These are phyloP conservation scores for Drosophila mimetica DNA, from an alignment of 2,888 invertebrate species.

Conservation along the genomic window DNA sequence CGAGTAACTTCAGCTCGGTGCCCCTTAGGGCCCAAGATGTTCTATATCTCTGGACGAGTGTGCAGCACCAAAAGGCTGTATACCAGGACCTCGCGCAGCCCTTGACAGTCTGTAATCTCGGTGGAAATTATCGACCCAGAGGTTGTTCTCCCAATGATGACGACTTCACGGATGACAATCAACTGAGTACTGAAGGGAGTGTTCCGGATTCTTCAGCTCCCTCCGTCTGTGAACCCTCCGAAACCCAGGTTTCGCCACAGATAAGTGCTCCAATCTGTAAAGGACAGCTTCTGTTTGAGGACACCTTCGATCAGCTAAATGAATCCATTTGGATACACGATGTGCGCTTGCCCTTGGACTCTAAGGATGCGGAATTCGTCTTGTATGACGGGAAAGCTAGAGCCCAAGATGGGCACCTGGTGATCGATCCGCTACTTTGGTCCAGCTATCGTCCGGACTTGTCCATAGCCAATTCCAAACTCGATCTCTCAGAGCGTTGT, in stretches of 20 bases:
- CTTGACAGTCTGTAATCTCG: slow-evolving; percentile 57
- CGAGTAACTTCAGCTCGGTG: slow-evolving; percentile 84
- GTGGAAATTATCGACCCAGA: slow-evolving; percentile 40
- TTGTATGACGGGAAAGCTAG: slow-evolving; percentile 81
- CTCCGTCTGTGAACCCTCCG: slow-evolving; percentile 22
- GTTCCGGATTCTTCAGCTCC: not conserved
- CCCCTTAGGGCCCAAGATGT: slow-evolving; percentile 86
- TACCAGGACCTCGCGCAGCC: slow-evolving; percentile 68
- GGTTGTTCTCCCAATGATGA: slow-evolving; percentile 31
- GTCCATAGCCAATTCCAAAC: slow-evolving; percentile 69
- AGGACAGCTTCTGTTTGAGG: slow-evolving; percentile 87
- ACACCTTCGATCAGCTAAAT: slow-evolving; percentile 85
- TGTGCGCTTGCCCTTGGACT: slow-evolving; percentile 85
- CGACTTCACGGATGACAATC: slow-evolving; percentile 4
- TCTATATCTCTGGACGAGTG: slow-evolving; percentile 87
- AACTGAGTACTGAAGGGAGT: slow-evolving; percentile 4
- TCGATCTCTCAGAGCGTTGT: slow-evolving; percentile 81
- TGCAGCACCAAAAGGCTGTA: slow-evolving; percentile 85
- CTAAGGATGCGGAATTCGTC: slow-evolving; percentile 85
- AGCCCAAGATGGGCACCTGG: slow-evolving; percentile 75
- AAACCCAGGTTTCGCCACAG: slow-evolving; percentile 52
- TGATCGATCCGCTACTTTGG: slow-evolving; percentile 82
- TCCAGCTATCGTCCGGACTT: slow-evolving; percentile 69
- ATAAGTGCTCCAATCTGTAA: slow-evolving; percentile 81
- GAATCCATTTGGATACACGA: slow-evolving; percentile 86